phyloP scores from a whole-genome alignment of 1,140 invertebrate genomes.

The Apocrypta bakeri region DNA sequence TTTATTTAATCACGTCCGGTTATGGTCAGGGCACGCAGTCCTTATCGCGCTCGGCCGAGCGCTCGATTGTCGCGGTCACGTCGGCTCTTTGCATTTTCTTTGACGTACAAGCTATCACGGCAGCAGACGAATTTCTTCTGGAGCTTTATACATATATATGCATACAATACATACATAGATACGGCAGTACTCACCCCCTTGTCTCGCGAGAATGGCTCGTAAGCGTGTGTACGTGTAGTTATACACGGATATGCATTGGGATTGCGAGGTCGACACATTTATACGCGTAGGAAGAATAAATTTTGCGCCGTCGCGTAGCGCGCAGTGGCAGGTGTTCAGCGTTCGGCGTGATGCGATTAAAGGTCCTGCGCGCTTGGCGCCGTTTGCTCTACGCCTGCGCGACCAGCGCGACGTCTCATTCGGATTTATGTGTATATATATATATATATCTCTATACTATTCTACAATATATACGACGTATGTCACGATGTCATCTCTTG shows the following conservation, averaged over 20 bases:
- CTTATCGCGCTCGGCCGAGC: background rate
- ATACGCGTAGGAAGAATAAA: no score
- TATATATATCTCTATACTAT: background rate
- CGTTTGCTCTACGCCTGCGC: background rate
- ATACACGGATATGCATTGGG: no score
- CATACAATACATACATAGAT: no score
- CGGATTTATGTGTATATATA: background rate
- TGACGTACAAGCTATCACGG: no score
- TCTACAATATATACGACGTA: no score
- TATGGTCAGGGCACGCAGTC: background rate
- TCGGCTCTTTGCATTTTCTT: background rate
- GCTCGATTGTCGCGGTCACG: background rate
- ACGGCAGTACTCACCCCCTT: constrained; percentile 12
- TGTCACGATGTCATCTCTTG: no score
- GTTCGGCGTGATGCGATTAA: constrained; percentile 27
- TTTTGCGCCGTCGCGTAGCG: no score
- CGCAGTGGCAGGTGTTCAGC: no score
- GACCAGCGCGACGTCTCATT: background rate
- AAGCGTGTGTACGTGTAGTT: no score
- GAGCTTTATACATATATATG: no score
- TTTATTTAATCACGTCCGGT: background rate
- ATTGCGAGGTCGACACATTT: no score
- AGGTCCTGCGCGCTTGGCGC: constrained; percentile 38
- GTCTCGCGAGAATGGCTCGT: no score
- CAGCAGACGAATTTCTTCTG: background rate